phyloP scores from a whole-genome alignment of 2,888 invertebrate species.

The Pegoplata infirma region DNA sequence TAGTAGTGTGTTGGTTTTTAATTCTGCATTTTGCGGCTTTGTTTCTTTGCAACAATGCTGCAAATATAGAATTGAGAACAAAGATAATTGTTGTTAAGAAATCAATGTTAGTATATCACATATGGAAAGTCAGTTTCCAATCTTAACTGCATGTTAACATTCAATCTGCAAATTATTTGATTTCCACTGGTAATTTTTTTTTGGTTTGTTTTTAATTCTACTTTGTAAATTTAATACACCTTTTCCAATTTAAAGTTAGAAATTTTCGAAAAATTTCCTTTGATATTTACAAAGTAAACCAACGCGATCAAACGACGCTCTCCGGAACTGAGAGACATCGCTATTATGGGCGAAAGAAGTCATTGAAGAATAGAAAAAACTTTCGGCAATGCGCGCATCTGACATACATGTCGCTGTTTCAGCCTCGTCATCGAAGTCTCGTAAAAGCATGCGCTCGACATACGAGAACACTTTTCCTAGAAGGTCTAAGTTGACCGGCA shows the following conservation, averaged over 20 bases:
- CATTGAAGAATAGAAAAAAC: too few species aligned
- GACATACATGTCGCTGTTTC: too few species aligned
- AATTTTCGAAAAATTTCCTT: too few species aligned
- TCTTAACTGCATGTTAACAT: constrained; percentile 45
- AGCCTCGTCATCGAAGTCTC: too few species aligned
- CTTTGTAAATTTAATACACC: too few species aligned
- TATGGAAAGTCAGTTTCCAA: neutral
- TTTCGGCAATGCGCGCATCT: too few species aligned
- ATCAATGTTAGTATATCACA: constrained; percentile 50
- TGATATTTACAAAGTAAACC: constrained; percentile 10
- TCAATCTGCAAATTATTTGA: constrained; percentile 46
- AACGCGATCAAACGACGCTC: too few species aligned
- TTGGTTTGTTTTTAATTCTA: constrained; percentile 24
- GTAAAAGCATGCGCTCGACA: too few species aligned
- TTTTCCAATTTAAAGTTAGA: constrained; percentile 15
- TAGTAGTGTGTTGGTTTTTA: neutral
- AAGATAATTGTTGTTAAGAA: constrained; percentile 25
- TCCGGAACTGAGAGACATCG: too few species aligned
- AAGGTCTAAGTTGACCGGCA: too few species aligned
- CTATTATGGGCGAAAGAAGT: too few species aligned
- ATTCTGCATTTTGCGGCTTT: neutral
- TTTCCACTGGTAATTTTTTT: neutral
- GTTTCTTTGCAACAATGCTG: neutral
- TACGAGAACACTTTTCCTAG: too few species aligned
- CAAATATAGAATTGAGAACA: constrained; percentile 16